These are phyloP conservation scores for Cryptus armator DNA, from an alignment of 2,888 invertebrate species.

Conservation along the genomic window DNA sequence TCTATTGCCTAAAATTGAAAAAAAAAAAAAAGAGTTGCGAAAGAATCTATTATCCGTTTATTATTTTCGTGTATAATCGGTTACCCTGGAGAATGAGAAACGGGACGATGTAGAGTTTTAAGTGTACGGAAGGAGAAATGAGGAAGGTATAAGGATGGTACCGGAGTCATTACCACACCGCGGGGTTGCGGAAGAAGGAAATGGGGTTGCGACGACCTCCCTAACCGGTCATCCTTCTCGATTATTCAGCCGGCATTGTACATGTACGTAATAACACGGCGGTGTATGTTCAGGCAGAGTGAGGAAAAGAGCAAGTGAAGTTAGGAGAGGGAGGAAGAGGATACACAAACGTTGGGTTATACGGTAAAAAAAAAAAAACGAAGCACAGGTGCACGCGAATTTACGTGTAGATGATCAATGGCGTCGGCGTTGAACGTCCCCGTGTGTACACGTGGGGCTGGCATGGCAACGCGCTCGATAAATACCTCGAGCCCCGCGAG, in stretches of 20 bases:
- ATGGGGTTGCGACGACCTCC: slow-evolving; percentile 64
- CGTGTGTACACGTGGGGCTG: slow-evolving; percentile 83
- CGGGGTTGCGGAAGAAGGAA: slow-evolving; percentile 62
- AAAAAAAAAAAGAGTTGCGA: too few relatives aligned
- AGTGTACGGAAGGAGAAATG: slow-evolving; percentile 3
- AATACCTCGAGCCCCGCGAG: slow-evolving; percentile 76
- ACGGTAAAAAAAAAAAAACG: slow-evolving; percentile 39
- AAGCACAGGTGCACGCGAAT: slow-evolving; percentile 72
- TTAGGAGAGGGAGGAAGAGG: slow-evolving; percentile 16
- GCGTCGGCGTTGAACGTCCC: slow-evolving; percentile 64
- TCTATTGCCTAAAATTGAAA: too few relatives aligned
- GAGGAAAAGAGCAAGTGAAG: slow-evolving; percentile 29
- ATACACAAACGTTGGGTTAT: not conserved
- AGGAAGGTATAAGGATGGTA: slow-evolving; percentile 19
- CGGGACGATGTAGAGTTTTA: not conserved
- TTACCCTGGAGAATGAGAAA: not conserved
- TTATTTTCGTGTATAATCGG: not conserved
- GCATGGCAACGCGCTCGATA: slow-evolving; percentile 85
- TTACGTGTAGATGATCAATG: slow-evolving; percentile 73
- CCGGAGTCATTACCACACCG: slow-evolving; percentile 59
- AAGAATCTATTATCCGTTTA: not conserved
- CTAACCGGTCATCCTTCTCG: slow-evolving; percentile 64
- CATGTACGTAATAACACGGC: slow-evolving; percentile 53
- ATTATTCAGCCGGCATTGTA: slow-evolving; percentile 59
- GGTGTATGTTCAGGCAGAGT: slow-evolving; percentile 3